Conservation (phyloP, 2,113 vertebrate genomes). For the Octodon degus region DNA sequence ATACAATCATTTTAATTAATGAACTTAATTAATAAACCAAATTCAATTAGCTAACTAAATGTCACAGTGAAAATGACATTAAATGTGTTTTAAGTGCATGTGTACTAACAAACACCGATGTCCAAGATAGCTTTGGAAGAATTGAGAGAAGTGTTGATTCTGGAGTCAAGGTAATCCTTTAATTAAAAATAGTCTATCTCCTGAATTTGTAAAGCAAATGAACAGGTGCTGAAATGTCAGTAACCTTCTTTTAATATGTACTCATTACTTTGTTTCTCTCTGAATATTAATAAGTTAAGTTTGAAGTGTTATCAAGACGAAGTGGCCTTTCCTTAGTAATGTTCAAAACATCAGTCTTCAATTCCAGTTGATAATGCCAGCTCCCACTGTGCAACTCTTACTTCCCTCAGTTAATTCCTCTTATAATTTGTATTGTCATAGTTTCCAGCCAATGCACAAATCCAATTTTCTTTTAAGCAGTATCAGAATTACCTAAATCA, state of each 20-base stretch:
- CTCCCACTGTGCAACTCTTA: not conserved
- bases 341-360: constrained; percentile 45
- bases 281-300: constrained; percentile 44
- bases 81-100: not conserved
- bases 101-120: not conserved
- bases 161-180: constrained; percentile 51
- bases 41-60: not conserved
- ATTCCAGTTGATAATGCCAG: constrained; percentile 34
- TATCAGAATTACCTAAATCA: constrained; percentile 55
- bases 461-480: constrained; percentile 70
- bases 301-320: constrained; percentile 58
- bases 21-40: not conserved
- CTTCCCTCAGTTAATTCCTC: constrained; percentile 66
- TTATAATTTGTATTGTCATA: constrained; percentile 5
- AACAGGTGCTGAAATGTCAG: constrained; percentile 60
- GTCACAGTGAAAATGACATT: not conserved
- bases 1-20: not conserved
- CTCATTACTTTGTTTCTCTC: constrained; percentile 56
- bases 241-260: constrained; percentile 25
- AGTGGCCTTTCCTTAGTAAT: constrained; percentile 24
- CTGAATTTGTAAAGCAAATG: constrained; percentile 66
- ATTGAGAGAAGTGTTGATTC: constrained; percentile 18
- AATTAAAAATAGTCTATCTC: constrained; percentile 54
- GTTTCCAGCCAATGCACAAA: constrained; percentile 66
- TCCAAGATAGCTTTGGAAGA: not conserved